Base-by-base conservation (phyloP, 2,888 invertebrate genomes). In the Amorpha juglandis region DNA sequence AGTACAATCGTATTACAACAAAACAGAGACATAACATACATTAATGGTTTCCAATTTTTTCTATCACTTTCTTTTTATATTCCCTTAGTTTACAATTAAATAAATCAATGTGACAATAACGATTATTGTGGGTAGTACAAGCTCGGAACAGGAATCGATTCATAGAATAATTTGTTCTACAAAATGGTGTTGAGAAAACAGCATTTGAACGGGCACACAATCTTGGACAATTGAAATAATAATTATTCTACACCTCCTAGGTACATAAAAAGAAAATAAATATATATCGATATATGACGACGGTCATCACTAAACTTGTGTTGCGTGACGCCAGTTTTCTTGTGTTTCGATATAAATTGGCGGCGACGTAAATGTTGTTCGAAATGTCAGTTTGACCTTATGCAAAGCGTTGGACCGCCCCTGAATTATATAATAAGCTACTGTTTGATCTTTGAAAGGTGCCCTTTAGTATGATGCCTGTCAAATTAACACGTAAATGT, bases 311-410 rank as follows among this genome's bases (percentile, higher is more conserved):
- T 88, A 80, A 64, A 65, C 69, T 70, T 65, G 65, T 77, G 76
- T 89, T 75, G 88, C 89, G 87, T 91, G 91, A 84, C 86, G 79
- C 77, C 70, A 70, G 70, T 76, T 82, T 75, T 78, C 79, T 75
- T 75, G 78, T 79, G 78, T 78, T 76, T 76, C 66, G 69, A 83
- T 86, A 86, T 86, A 85, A 85, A 84, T 84, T 72, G 81, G 81
- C 74, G 74, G 76, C 74, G 81, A 78, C 82, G 79, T 88, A 85
- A 91, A 90, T 88, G 89, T 83, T 87, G 82, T 84, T 86, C 76
- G 82, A 92, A 93, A 92, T 93, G 92, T 86, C 93, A 93, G 90
- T 87, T 90, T 92, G 92, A 92, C 93, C 93, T 93, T 92, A 91
- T 89, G 90, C 80, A 90, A 91, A 92, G 84, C 82, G 84, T 78